A percentile compares a stretch with the other conserved stretches of the same genome.
These are phyloP conservation scores for Puffinus mauretanicus DNA, from an alignment of 2,113 vertebrate species.

Conservation along the genomic window DNA sequence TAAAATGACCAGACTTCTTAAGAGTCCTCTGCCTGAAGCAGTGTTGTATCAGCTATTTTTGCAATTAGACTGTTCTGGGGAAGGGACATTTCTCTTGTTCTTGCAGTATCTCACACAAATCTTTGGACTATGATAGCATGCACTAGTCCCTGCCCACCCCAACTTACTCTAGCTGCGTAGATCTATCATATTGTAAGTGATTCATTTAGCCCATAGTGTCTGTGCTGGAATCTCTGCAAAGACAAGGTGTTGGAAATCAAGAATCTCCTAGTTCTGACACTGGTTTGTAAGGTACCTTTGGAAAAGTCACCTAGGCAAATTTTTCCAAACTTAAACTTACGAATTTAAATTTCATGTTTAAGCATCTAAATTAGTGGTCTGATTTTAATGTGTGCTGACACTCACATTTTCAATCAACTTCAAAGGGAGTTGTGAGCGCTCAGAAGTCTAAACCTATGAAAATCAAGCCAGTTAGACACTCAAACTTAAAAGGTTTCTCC, in stretches of 20 bases:
- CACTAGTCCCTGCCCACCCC: neutral
- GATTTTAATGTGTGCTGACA: constrained; percentile 66
- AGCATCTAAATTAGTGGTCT: constrained; percentile 64
- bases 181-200: neutral
- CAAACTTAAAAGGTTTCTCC: constrained; percentile 62
- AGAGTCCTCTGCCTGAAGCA: neutral
- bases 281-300: neutral
- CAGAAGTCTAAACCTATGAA: constrained; percentile 69
- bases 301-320: neutral
- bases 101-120: neutral
- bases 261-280: neutral
- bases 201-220: neutral
- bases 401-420: constrained; percentile 53
- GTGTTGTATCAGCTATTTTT: neutral
- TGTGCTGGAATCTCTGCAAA: neutral
- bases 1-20: neutral
- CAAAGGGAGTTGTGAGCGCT: constrained; percentile 43
- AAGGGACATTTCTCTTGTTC: neutral
- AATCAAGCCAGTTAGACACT: constrained; percentile 56
- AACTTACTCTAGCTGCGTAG: neutral
- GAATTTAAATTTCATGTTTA: constrained; percentile 44
- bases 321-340: constrained; percentile 24
- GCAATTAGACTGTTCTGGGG: neutral
- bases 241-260: neutral
- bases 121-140: neutral